phyloP scores from a whole-genome alignment of 2,797 vertebrate genomes.

The Helicolenus hilgendorfi region DNA sequence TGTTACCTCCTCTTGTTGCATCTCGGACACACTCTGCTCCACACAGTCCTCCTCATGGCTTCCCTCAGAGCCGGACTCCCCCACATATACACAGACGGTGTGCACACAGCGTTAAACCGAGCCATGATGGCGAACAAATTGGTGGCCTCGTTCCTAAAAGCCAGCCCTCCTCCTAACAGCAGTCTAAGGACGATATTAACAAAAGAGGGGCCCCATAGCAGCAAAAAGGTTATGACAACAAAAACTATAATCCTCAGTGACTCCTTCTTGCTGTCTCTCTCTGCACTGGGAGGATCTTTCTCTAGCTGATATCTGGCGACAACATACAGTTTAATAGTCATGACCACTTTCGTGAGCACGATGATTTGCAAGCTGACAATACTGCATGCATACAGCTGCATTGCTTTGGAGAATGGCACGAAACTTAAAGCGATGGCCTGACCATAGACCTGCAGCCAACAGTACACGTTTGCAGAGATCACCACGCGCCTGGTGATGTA shows the following conservation, averaged over 20 bases:
- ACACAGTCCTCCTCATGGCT: slow-evolving; percentile 58
- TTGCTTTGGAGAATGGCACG: slow-evolving; percentile 8
- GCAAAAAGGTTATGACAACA: slow-evolving; percentile 84
- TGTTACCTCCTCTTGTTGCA: slow-evolving; percentile 17
- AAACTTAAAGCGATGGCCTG: neutral
- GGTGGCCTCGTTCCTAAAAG: slow-evolving; percentile 75
- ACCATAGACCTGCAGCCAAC: slow-evolving; percentile 1
- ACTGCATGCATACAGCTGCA: neutral
- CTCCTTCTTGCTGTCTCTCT: slow-evolving; percentile 73
- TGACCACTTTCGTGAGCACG: slow-evolving; percentile 67
- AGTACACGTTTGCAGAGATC: neutral
- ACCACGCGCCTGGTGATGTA: slow-evolving; percentile 42
- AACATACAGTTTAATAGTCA: slow-evolving; percentile 80
- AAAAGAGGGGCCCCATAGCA: slow-evolving; percentile 80
- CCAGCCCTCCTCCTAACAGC: slow-evolving; percentile 35
- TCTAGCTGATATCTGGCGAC: slow-evolving; percentile 70
- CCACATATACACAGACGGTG: slow-evolving; percentile 78
- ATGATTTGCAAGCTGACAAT: slow-evolving; percentile 60
- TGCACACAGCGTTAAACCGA: slow-evolving; percentile 73
- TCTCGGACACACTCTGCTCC: slow-evolving; percentile 61
- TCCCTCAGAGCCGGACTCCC: slow-evolving; percentile 76
- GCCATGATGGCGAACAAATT: slow-evolving; percentile 80
- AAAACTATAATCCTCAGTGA: slow-evolving; percentile 82
- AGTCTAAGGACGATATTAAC: slow-evolving; percentile 69
- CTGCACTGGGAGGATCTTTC: slow-evolving; percentile 61